Percentiles rank a stretch among this genome's conserved stretches.
phyloP scores from a whole-genome alignment of 2,888 invertebrate genomes.

The Amblyjoppa fuscipennis region DNA sequence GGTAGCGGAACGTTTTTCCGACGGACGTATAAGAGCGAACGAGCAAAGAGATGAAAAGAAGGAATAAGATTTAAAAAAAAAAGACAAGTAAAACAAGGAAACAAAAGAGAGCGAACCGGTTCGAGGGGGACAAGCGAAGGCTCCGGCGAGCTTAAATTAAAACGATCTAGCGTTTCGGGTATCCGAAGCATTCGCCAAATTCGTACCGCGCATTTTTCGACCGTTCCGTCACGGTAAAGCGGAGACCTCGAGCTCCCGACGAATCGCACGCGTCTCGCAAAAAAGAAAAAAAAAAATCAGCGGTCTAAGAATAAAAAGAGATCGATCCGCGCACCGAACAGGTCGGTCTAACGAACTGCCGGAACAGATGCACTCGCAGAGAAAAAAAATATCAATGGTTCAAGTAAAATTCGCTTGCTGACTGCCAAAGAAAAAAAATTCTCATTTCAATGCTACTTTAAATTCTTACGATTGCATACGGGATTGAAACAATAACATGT shows the following conservation, averaged over 20 bases:
- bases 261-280: background rate
- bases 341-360: too few species aligned
- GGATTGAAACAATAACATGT: too few species aligned
- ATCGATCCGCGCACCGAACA: background rate
- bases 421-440: too few species aligned
- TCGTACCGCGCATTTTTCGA: slow-evolving; percentile 44
- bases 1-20: slow-evolving; percentile 22
- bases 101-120: slow-evolving; percentile 10
- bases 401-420: too few species aligned
- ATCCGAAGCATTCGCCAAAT: slow-evolving; percentile 64
- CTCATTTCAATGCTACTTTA: too few species aligned
- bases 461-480: too few species aligned
- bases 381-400: too few species aligned
- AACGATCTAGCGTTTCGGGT: slow-evolving; percentile 56
- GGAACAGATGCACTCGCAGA: too few species aligned
- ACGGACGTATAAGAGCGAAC: slow-evolving; percentile 20
- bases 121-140: background rate
- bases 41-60: slow-evolving; percentile 27
- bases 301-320: background rate
- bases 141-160: slow-evolving; percentile 55
- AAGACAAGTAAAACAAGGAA: background rate
- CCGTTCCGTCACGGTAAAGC: slow-evolving; percentile 3
- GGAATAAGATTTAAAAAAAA: background rate
- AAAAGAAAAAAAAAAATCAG: background rate
- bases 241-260: background rate